Base-by-base conservation (phyloP, 2,797 vertebrate genomes). In the Danio jaintianensis region DNA sequence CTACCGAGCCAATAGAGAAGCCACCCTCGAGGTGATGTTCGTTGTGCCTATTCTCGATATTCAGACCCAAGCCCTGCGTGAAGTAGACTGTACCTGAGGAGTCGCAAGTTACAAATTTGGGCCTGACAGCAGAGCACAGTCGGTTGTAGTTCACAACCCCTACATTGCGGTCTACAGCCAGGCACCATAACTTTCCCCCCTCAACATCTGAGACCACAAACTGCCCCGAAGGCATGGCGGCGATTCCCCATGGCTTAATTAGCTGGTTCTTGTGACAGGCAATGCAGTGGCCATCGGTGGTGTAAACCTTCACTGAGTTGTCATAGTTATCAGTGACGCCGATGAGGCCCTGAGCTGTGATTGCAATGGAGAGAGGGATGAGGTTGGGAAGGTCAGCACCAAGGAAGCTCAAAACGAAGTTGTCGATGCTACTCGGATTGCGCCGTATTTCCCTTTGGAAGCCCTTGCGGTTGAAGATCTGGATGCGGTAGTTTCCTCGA, bases 161-260 rank as follows among this genome's bases (percentile, higher is more conserved):
- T 0, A 96, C 84, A 0, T 93, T 94, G 0, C 97, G 96, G 86
- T 99, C 98, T 69, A 99, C 97, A 0, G 96, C 95, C 71, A 99
- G 93, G 83, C 97, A 96, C 98, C 98, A 99, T 29, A 99, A 94
- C 85, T 98, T 98, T 0, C 97, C 97, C 0, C 97, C 98, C 91
- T 99, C 98, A 63, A 99, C 97, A 0, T 99, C 98, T 0, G 98
- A 97, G 72, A 99, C 97, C 0, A 99, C 98, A 0, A 99, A 98
- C 89, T 98, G 97, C 7, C 98, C 98, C 0, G 96, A 96, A 0
- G 97, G 98, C 89, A 95, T 94, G 16, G 98, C 97, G 0, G 98
- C 91, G 9, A 99, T 97, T 81, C 98, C 98, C 98, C 98, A 99
- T 0, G 98, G 98, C 83, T 99, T 99, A 87, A 97, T 96, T 3